Base-by-base conservation (phyloP, 2,888 invertebrate genomes). In the Acrobeloides nanus region DNA sequence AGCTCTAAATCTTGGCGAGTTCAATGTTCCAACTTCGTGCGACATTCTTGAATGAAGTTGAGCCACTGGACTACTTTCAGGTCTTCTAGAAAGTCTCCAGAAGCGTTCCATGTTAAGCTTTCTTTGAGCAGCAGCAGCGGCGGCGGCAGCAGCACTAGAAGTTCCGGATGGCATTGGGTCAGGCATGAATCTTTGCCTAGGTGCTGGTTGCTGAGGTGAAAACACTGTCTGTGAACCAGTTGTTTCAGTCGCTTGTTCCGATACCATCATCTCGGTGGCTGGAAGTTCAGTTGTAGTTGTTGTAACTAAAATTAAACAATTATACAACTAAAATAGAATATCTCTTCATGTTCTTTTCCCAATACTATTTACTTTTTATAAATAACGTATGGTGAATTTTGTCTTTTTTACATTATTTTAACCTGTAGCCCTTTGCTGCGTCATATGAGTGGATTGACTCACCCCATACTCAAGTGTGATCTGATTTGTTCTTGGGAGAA, bases 31-130 rank as follows among this genome's bases (percentile, higher is more conserved):
- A 44, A 44, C n/a, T 40, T 46, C 12, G 45, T 40, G 37, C 37
- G 38, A 46, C 24, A 21, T 6, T 7, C 7, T 7, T 21, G 20
- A 34, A 46, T 44, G 18, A 42, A 35, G 15, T 35, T 8, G 7
- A 35, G n/a, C 10, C 18, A 15, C 7, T 7, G 18, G 18, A 35
- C 15, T 7, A 8, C 18, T 12, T 20, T 39, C 18, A 39, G 64
- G 64, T 18, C 53, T 48, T 18, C 60, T 48, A 1, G 67, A 59
- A 23, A 72, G 55, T 31, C 65, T 57, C 59, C 57, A 62, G 58
- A 72, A 72, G 15, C 72, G 49, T 26, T 64, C 63, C 68, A 72
- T 66, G 55, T 72, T 72, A 34, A 70, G 48, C 46, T 65, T 32
- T 20, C 57, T 41, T 18, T 38, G 45, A 24, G 21, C 21, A 8